Conservation (phyloP, 1,140 invertebrate genomes). For the Drosophila arawakana region DNA sequence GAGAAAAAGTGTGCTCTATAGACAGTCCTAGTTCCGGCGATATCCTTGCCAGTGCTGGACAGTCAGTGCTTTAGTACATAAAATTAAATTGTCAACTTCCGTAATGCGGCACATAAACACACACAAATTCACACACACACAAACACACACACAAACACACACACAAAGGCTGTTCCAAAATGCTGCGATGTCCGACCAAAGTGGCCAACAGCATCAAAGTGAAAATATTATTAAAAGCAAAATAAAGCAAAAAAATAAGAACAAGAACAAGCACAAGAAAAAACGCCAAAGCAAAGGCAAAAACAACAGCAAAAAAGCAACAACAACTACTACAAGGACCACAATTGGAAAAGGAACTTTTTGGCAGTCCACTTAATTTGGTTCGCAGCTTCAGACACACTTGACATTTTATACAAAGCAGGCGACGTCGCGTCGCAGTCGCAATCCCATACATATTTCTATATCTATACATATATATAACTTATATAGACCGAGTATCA, state of each 20-base stretch:
- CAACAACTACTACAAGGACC: conserved; percentile 1
- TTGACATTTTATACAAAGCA: conserved; percentile 70
- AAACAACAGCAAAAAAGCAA: conserved; percentile 14
- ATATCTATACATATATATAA: background rate
- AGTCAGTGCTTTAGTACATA: conserved; percentile 60
- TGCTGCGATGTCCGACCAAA: conserved; percentile 41
- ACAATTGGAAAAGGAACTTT: conserved; percentile 36
- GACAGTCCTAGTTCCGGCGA: conserved; percentile 20
- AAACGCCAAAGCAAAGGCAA: conserved; percentile 11
- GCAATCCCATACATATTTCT: background rate
- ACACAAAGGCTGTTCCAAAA: conserved; percentile 23
- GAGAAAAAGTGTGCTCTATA: background rate
- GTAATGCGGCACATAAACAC: conserved; percentile 67
- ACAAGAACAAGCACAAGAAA: conserved; percentile 26
- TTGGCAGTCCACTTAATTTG: conserved; percentile 77
- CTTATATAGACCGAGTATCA: background rate
- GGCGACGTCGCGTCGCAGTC: conserved; percentile 40
- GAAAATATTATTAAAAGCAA: conserved; percentile 78
- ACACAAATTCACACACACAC: conserved; percentile 19
- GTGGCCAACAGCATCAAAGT: conserved; percentile 71
- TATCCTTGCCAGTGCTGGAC: background rate
- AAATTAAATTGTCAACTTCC: conserved; percentile 83
- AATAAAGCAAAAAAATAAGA: conserved; percentile 50
- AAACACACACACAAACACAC: conserved; percentile 39
- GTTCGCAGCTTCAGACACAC: conserved; percentile 63